Evolutionary conservation across 2,888 invertebrate species (phyloP).

Genomic region (Opisthograptis luteolata): DNA sequence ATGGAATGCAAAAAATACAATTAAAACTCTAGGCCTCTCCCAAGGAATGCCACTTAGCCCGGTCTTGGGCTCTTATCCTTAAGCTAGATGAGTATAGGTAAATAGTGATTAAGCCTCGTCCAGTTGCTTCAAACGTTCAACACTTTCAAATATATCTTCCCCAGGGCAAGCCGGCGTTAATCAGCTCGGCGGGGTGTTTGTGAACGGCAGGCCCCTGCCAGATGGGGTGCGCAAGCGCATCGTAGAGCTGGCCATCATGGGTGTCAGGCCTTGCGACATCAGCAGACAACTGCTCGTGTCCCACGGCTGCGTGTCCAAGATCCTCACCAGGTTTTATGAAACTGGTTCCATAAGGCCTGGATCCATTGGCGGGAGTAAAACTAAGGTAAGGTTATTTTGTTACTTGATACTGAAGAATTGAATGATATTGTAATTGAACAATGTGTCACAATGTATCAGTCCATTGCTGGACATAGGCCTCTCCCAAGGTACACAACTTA

Average conservation of each 20-base stretch:
- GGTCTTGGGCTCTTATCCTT: no score
- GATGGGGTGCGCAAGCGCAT: conserved; percentile 97
- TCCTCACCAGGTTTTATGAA: conserved; percentile 97
- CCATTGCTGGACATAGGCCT: no score
- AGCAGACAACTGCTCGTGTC: conserved; percentile 97
- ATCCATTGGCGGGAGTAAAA: conserved; percentile 97
- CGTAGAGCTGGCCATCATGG: conserved; percentile 96
- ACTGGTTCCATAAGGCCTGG: conserved; percentile 98
- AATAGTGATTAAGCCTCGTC: no score
- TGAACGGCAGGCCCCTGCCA: conserved; percentile 98
- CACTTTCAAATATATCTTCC: not conserved
- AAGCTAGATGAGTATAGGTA: no score
- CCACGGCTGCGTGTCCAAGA: conserved; percentile 98
- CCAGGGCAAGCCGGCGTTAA: conserved; percentile 98
- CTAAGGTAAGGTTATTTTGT: conserved; percentile 87
- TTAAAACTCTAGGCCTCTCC: no score
- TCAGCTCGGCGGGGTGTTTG: conserved; percentile 98
- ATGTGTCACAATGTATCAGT: no score
- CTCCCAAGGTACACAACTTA: no score
- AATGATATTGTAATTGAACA: no score
- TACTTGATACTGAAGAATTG: not conserved
- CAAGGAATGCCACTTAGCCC: no score
- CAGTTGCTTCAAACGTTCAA: no score
- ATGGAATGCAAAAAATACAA: no score
- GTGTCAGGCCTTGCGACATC: conserved; percentile 98